phyloP scores from a whole-genome alignment of 1,140 invertebrate species.

The Cotesia glomerata region DNA sequence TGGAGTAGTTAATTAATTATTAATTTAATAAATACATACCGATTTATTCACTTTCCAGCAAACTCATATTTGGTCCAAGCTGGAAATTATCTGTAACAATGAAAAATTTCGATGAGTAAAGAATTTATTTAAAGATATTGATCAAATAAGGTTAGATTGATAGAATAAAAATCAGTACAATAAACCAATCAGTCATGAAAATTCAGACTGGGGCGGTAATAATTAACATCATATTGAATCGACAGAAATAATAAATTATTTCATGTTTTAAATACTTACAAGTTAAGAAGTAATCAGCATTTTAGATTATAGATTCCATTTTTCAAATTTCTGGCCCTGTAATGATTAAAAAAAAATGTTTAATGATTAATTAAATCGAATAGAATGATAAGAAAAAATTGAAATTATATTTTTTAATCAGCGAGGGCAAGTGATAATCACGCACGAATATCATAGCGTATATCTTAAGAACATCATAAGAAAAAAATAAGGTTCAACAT shows the following conservation, averaged over 20 bases:
- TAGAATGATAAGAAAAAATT: not conserved
- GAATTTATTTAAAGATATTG: not conserved
- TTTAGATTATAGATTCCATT: too few species aligned
- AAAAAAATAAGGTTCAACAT: not conserved
- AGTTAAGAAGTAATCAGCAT: not conserved
- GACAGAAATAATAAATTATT: not conserved
- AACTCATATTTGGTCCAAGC: not conserved
- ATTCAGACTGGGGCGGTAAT: slow-evolving; percentile 53
- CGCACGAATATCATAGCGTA: slow-evolving; percentile 46
- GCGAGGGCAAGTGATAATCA: slow-evolving; percentile 50
- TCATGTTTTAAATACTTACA: slow-evolving; percentile 4
- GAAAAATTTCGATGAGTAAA: slow-evolving; percentile 10
- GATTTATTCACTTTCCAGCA: slow-evolving; percentile 12
- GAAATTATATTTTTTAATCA: slow-evolving; percentile 29
- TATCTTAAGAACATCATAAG: slow-evolving; percentile 41
- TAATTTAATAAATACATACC: too few species aligned
- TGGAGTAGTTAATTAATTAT: not conserved
- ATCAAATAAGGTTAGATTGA: not conserved
- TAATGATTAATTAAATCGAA: not conserved
- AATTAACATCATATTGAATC: slow-evolving; percentile 34
- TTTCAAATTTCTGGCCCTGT: too few species aligned
- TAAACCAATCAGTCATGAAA: slow-evolving; percentile 44
- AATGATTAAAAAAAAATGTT: not conserved
- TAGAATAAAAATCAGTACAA: slow-evolving; percentile 25
- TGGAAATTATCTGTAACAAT: not conserved